A percentile compares a stretch with the other conserved stretches of the same genome.
Conservation (phyloP, 1,140 invertebrate species). For the Hesperophylax magnus region DNA sequence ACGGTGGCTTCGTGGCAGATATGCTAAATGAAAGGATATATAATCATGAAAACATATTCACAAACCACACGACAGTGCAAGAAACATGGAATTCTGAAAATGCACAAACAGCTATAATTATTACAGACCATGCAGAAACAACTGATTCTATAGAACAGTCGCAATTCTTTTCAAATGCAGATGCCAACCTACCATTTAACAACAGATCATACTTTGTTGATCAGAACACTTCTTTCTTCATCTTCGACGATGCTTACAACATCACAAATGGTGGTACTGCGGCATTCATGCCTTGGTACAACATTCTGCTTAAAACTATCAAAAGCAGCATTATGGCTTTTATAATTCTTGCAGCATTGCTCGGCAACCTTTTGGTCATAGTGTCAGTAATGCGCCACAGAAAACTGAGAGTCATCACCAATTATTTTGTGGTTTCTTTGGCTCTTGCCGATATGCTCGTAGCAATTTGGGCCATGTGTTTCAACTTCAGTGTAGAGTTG, state of each 20-base stretch:
- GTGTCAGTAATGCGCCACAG: conserved; percentile 90
- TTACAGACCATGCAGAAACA: conserved; percentile 33
- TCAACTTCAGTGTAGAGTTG: conserved; percentile 91
- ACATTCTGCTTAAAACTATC: conserved; percentile 71
- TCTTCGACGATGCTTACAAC: conserved; percentile 48
- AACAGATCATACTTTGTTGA: conserved; percentile 46
- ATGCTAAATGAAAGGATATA: conserved; percentile 53
- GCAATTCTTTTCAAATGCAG: conserved; percentile 35
- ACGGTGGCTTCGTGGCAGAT: conserved; percentile 54
- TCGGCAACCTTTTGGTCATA: conserved; percentile 90
- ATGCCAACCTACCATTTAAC: conserved; percentile 32
- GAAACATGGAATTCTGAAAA: conserved; percentile 43
- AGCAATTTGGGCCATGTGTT: conserved; percentile 93
- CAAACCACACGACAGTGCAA: conserved; percentile 41
- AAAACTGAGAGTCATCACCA: conserved; percentile 91
- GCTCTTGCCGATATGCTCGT: conserved; percentile 94
- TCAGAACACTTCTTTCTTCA: conserved; percentile 45
- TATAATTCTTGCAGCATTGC: conserved; percentile 88
- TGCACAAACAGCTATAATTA: conserved; percentile 21
- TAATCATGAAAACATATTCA: conserved; percentile 26
- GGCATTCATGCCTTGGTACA: conserved; percentile 59
- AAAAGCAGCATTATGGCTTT: conserved; percentile 84
- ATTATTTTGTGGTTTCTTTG: conserved; percentile 95
- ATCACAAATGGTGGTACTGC: conserved; percentile 12
- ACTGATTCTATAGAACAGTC: background rate